Base-by-base conservation (phyloP, 2,113 vertebrate genomes). In the Microcebus ravelobensis region DNA sequence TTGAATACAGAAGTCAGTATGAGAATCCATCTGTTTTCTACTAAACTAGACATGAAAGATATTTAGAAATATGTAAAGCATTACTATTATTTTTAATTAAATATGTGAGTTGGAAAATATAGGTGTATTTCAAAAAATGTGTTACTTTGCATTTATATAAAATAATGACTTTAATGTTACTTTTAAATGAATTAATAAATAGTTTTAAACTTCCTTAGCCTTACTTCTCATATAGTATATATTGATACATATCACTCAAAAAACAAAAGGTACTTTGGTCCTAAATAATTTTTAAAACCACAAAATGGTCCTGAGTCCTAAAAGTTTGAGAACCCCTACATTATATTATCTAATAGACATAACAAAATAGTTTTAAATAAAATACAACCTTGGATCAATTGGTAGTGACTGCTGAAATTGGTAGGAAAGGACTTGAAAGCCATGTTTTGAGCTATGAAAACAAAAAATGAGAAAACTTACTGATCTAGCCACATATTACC, bases 11-110 rank as follows among this genome's bases (percentile, higher is more conserved):
- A 92, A 93, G 13, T 20, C 86, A 3, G 0, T 48, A 79, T 42
- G 23, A 61, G 1, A n/a, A n/a, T 83, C 3, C 50, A 48, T 34
- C 18, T 90, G 36, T 14, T 61, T 91, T 93, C 63, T 68, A 55
- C 85, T 85, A 87, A 97, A 21, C 5, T 29, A 87, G 73, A 71
- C 0, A 68, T 42, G 83, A 87, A 76, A 96, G 3, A 42, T 86
- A 74, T 74, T 94, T 55, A 45, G 20, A 96, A 94, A 82, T 71
- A 87, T 39, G 18, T 14, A 91, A 86, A 93, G 20, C 17, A 96
- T 7, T 74, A 8, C 4, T 17, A 94, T 27, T 45, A 45, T 17
- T 3, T 55, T 45, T 92, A 52, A 94, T 80, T 84, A 80, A 87
- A 52, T 93, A 31, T 67, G 20, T 86, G 25, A 59, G 4, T 80